Percentiles rank a stretch among this genome's conserved stretches.
These are phyloP conservation scores for Peromyscus nudipes DNA, from an alignment of 2,797 vertebrate species.

Conservation along the genomic window DNA sequence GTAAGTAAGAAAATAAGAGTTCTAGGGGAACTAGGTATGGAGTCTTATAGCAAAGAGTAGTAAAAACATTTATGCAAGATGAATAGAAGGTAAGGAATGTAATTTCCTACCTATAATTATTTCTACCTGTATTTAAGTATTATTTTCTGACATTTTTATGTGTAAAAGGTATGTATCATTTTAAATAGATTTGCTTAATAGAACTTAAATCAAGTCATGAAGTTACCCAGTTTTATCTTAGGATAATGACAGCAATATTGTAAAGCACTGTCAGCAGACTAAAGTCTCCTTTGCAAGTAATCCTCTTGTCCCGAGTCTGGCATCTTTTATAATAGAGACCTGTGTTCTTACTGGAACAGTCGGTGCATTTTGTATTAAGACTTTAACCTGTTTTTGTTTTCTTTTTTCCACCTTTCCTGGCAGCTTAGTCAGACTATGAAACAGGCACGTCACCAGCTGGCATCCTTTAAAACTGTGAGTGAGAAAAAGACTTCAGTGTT, in stretches of 20 bases:
- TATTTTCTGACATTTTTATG: constrained; percentile 60
- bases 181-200: constrained; percentile 55
- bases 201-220: not conserved
- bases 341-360: constrained; percentile 76
- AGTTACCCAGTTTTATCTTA: constrained; percentile 28
- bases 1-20: not conserved
- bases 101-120: no score
- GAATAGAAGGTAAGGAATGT: not conserved
- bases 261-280: not conserved
- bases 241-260: constrained; percentile 45
- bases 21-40: constrained; percentile 21
- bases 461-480: constrained; percentile 88
- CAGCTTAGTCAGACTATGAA: constrained; percentile 91
- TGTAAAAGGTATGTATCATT: constrained; percentile 38
- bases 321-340: constrained; percentile 47
- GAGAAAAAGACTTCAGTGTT: constrained; percentile 83
- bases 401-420: constrained; percentile 29
- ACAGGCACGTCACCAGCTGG: constrained; percentile 92
- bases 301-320: not conserved
- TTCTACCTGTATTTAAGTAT: not conserved
- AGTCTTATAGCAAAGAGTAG: constrained; percentile 27
- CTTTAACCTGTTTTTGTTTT: constrained; percentile 73
- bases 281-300: constrained; percentile 53
- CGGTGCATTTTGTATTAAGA: constrained; percentile 67
- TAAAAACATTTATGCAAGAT: constrained; percentile 44